Evolutionary conservation across 92 coral and sea anemone species (phyloP), one percentile per base, ranked within the genome.

Genomic region (Umimayanthus chanpuru): DNA sequence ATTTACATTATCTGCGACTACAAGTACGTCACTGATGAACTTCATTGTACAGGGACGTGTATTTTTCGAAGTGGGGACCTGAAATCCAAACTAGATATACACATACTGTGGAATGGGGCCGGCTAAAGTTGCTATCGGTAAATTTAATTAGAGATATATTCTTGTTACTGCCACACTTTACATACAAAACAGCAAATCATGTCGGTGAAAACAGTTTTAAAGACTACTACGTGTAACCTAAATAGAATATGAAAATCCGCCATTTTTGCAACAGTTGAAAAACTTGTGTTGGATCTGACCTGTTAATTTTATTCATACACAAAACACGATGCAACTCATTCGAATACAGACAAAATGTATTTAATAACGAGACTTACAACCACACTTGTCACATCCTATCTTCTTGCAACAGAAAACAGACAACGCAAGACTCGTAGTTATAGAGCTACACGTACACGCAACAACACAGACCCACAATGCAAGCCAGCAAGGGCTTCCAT

Each of bases 351-450:
- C 28, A 70, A 83, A 83, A 30, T 41, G 1, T 47, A 39, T 43
- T 83, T n/a, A 21, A 23, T 70, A 14, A 80, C 15, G 47, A 28
- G 77, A 26, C 26, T 25, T 83, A 65, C 56, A 30, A 15, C 25
- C 25, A 83, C 67, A 47, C 28, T 55, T 55, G 44, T 38, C 47
- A 43, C 2, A 61, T 36, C 56, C 53, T 44, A 26, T 83, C 43
- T 83, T 26, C 44, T 44, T 83, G 41, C 78, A 83, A 70, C 65
- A 83, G 78, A 68, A 39, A 83, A 83, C 87, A 83, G 65, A 83
- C 56, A 25, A 44, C 44, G 66, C 61, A 44, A 67, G 77, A 44
- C 16, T 47, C 20, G 32, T 44, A 10, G 28, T 25, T 23, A 68
- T 44, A 41, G 73, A 49, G 23, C 25, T 39, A 14, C 74, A 81